These are phyloP conservation scores for Oryzias woworae DNA, from an alignment of 2,113 vertebrate genomes.

Conservation along the genomic window DNA sequence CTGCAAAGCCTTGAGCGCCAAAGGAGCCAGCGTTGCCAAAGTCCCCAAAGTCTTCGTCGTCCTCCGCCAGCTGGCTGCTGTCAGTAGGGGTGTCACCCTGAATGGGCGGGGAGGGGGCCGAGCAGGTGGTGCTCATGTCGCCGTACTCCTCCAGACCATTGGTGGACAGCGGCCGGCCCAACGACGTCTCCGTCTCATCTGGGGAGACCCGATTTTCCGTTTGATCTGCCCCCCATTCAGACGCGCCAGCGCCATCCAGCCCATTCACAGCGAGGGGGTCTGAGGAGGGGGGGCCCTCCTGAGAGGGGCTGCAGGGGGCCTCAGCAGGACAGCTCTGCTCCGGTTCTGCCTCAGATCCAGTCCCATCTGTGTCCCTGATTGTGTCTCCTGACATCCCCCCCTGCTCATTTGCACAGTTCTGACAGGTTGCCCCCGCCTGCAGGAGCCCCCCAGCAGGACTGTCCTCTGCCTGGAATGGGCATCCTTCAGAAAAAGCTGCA, in stretches of 20 bases:
- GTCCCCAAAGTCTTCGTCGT: conserved; percentile 82
- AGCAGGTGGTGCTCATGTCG: conserved; percentile 84
- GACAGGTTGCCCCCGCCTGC: conserved; percentile 50
- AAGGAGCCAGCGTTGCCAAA: conserved; percentile 78
- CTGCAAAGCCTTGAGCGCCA: conserved; percentile 67
- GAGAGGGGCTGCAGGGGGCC: conserved; percentile 21
- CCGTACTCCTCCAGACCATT: conserved; percentile 83
- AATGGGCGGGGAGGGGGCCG: conserved; percentile 60
- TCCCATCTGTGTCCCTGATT: conserved; percentile 45
- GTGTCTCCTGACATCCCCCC: conserved; percentile 49
- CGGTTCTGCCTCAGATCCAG: conserved; percentile 28
- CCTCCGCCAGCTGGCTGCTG: conserved; percentile 51
- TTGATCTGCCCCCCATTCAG: conserved; percentile 7
- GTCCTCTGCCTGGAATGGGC: conserved; percentile 46
- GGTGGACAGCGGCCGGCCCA: conserved; percentile 69
- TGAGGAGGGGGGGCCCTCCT: conserved; percentile 8
- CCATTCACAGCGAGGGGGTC: conserved; percentile 24
- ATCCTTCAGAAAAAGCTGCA: conserved; percentile 81
- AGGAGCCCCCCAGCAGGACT: conserved; percentile 52
- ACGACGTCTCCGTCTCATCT: conserved; percentile 72
- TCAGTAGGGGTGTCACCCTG: conserved; percentile 58
- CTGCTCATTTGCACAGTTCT: conserved; percentile 48
- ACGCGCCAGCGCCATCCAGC: conserved; percentile 23
- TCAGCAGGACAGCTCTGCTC: neutral
- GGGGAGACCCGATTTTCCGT: conserved; percentile 49